Percentiles rank a stretch among this genome's conserved stretches.
Evolutionary conservation across 2,797 vertebrate species (phyloP).

Genomic region (Chiloscyllium punctatum): DNA sequence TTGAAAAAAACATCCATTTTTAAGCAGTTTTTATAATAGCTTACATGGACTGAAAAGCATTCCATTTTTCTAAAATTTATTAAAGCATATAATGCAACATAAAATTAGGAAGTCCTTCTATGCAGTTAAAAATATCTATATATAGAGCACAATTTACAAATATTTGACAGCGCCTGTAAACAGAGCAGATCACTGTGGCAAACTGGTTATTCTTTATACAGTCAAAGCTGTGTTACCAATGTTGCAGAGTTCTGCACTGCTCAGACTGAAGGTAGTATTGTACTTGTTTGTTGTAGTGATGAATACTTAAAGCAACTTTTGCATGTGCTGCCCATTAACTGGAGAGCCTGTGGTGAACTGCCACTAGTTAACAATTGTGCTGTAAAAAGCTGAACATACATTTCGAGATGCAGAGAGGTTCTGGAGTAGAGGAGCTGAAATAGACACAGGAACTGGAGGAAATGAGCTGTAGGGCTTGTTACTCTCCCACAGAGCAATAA

Average conservation of each 20-base stretch:
- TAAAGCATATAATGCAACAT: background rate
- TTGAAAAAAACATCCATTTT: background rate
- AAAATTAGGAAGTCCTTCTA: background rate
- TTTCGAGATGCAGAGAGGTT: background rate
- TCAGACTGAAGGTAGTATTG: background rate
- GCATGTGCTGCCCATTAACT: background rate
- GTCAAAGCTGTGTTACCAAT: background rate
- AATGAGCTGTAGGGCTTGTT: background rate
- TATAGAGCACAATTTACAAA: background rate
- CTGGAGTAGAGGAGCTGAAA: background rate
- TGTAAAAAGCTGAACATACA: background rate
- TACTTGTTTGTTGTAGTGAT: background rate
- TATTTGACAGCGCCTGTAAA: background rate
- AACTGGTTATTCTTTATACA: conserved; percentile 5
- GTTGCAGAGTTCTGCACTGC: conserved; percentile 10
- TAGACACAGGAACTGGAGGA: background rate
- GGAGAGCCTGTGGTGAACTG: background rate
- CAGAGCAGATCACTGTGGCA: background rate
- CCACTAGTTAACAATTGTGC: background rate
- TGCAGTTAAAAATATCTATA: conserved; percentile 13
- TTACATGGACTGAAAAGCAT: background rate
- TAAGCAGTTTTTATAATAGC: background rate
- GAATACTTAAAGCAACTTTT: conserved; percentile 34
- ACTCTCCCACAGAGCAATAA: background rate
- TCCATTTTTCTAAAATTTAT: background rate